Evolutionary conservation across 2,113 vertebrate species (phyloP).

Genomic region (Odocoileus hemionus): DNA sequence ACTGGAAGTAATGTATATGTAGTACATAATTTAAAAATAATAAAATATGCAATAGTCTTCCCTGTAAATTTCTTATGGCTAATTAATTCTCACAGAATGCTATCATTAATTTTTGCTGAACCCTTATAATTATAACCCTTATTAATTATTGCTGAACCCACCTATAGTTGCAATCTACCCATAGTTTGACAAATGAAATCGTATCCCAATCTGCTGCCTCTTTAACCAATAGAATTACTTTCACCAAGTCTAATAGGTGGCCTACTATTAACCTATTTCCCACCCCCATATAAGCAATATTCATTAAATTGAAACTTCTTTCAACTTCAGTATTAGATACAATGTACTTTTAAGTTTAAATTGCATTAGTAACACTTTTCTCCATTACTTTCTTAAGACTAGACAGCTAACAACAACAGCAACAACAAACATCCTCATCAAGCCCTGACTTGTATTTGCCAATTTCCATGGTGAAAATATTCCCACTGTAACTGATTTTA

Average conservation of each 20-base stretch:
- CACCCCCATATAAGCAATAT: not conserved
- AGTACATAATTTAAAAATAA: not conserved
- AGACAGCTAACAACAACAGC: not conserved
- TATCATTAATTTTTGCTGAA: not conserved
- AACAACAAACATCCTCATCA: not conserved
- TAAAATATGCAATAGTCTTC: not conserved
- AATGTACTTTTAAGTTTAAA: not conserved
- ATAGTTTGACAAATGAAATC: not conserved
- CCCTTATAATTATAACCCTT: not conserved
- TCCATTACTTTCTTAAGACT: not conserved
- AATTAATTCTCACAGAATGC: not conserved
- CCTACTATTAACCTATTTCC: not conserved
- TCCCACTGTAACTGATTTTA: not conserved
- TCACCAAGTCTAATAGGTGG: not conserved
- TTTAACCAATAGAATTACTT: not conserved
- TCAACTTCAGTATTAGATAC: not conserved
- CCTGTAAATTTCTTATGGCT: not conserved
- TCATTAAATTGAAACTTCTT: not conserved
- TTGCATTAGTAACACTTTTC: not conserved
- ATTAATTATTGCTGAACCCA: not conserved
- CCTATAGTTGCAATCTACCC: not conserved
- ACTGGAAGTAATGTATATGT: not conserved
- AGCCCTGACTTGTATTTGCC: not conserved
- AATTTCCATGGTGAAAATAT: not conserved
- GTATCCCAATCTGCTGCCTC: not conserved